Evolutionary conservation across 2,797 vertebrate genomes (phyloP).

Genomic region (Liasis olivaceus): DNA sequence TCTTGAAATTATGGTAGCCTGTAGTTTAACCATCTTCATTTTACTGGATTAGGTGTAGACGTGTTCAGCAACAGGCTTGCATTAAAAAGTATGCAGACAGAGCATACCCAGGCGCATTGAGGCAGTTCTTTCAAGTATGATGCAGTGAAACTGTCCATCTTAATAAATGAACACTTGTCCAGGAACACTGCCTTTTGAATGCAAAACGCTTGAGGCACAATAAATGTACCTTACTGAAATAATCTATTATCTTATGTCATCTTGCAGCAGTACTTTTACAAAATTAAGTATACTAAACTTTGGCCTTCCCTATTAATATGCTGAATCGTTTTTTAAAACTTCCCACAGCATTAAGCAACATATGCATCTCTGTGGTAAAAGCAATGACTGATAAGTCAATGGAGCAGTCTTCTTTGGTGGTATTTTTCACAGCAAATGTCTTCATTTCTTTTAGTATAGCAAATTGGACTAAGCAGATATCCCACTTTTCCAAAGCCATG

Average conservation of each 20-base stretch:
- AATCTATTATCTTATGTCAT: neutral
- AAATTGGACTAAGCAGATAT: neutral
- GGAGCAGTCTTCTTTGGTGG: neutral
- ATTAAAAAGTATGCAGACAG: neutral
- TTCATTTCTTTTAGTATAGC: neutral
- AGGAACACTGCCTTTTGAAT: neutral
- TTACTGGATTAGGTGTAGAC: neutral
- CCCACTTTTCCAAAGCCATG: neutral
- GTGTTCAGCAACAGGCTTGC: neutral
- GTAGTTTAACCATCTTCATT: neutral
- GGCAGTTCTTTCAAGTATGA: neutral
- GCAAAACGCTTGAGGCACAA: no score
- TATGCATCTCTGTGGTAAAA: neutral
- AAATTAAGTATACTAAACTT: neutral
- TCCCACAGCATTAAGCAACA: neutral
- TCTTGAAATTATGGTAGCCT: neutral
- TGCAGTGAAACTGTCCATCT: neutral
- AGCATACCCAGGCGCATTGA: neutral
- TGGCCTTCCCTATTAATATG: neutral
- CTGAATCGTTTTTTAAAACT: neutral
- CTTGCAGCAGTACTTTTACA: neutral
- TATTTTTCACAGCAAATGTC: neutral
- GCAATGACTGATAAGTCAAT: neutral
- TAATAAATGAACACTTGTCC: neutral
- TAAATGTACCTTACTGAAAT: neutral